Percentiles rank a stretch among this genome's conserved stretches.
Conservation (phyloP, 2,888 invertebrate genomes). For the Dorcus parallelipipedus region DNA sequence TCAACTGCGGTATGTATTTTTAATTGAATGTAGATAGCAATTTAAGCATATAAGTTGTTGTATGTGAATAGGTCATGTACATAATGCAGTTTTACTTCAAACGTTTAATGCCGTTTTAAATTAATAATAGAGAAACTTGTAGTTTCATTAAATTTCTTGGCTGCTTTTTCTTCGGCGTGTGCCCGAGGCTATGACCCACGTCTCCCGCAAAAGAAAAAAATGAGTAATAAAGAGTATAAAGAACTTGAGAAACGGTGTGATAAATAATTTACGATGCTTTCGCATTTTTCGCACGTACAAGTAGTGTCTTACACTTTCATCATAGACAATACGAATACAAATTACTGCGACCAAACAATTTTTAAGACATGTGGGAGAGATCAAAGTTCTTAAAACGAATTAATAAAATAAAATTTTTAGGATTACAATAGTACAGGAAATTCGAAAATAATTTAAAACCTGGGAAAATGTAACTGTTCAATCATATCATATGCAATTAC, state of each 20-base stretch:
- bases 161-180: no score
- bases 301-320: not conserved
- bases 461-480: no score
- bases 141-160: no score
- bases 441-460: no score
- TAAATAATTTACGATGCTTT: not conserved
- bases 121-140: no score
- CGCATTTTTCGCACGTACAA: not conserved
- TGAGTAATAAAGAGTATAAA: not conserved
- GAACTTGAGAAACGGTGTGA: not conserved
- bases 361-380: not conserved
- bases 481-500: no score
- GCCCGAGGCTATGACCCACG: no score
- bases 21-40: constrained; percentile 11
- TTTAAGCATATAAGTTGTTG: no score
- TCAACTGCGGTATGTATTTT: constrained; percentile 12
- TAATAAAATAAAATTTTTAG: not conserved
- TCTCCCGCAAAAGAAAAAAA: not conserved
- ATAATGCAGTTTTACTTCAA: no score
- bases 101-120: no score
- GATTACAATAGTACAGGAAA: no score
- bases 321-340: not conserved
- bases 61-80: no score
- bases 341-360: not conserved
- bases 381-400: not conserved